These are phyloP conservation scores for Chrysopa pallens DNA, from an alignment of 1,140 invertebrate species.

Conservation along the genomic window DNA sequence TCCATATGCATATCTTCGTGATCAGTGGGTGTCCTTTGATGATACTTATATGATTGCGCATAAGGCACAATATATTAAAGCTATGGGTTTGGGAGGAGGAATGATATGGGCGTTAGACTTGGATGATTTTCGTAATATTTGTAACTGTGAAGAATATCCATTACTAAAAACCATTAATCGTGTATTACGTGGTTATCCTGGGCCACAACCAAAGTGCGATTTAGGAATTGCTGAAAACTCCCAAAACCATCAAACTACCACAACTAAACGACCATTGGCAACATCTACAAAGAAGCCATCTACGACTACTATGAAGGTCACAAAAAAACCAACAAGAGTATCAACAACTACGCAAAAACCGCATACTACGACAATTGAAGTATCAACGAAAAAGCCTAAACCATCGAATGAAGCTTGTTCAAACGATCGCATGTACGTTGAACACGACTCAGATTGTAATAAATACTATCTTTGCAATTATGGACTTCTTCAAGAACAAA, in stretches of 20 bases:
- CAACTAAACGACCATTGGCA: constrained; percentile 1
- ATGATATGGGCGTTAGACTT: constrained; percentile 78
- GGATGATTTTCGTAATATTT: constrained; percentile 52
- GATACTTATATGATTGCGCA: constrained; percentile 52
- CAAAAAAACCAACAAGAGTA: neutral
- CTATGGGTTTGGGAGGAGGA: constrained; percentile 57
- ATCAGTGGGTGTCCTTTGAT: constrained; percentile 76
- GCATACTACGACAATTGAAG: constrained; percentile 2
- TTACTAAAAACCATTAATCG: constrained; percentile 60
- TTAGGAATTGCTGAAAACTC: constrained; percentile 10
- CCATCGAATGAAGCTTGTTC: constrained; percentile 3
- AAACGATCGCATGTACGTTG: constrained; percentile 33
- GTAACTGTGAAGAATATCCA: constrained; percentile 62
- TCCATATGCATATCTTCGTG: constrained; percentile 50
- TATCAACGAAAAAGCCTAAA: constrained; percentile 7
- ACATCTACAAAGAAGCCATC: neutral
- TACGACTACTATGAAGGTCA: neutral
- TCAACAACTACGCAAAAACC: constrained; percentile 5
- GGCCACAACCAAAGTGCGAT: constrained; percentile 18
- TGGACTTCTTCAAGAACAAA: constrained; percentile 40
- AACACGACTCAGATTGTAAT: constrained; percentile 48
- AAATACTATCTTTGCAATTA: constrained; percentile 69
- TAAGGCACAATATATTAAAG: constrained; percentile 55
- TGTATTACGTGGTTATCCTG: constrained; percentile 42
- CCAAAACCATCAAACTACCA: constrained; percentile 1